Base-by-base conservation (phyloP, 2,113 vertebrate species). In the Callopanchax toddi region DNA sequence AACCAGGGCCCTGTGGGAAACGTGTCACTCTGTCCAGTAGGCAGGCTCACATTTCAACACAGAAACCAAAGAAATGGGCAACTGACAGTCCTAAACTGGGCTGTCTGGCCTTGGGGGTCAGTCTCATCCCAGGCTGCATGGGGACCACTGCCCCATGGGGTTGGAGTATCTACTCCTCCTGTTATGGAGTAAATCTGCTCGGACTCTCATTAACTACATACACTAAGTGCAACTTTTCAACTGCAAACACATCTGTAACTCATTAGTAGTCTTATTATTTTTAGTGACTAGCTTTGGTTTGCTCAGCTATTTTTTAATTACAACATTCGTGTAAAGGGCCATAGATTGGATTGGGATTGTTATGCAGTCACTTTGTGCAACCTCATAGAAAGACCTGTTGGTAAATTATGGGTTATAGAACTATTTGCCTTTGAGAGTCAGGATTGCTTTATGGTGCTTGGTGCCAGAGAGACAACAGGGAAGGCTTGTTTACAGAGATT, bases 401-500 rank as follows among this genome's bases (percentile, higher is more conserved):
- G 63, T 54, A 8, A 53, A 62, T 34, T 56, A 71, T 26, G 65
- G 51, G 59, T 45, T 55, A 57, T 75, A 74, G 79, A 83, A 76
- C 66, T 60, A 79, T 87, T 85, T 78, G 60, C 76, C 71, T 76
- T 70, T 68, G 58, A 68, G 49, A 71, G 54, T 75, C 22, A 16
- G 74, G 72, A 83, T 86, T 84, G 69, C 68, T 87, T 82, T 73
- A 80, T 79, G 77, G 34, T 66, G 21, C 64, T 44, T 70, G 82
- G 82, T 80, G 78, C 83, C 84, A 82, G 77, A 63, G 50, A 77
- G 67, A 71, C 82, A 82, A 79, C 76, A 76, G 76, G 78, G 74
- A 76, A 71, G 12, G 68, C 61, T 25, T 81, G 74, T 89, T 88
- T 88, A 82, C 67, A 34, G 66, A 79, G 74, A 87, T 78, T 79